Conservation (phyloP, 2,888 invertebrate species). For the Microdon myrmicae region DNA sequence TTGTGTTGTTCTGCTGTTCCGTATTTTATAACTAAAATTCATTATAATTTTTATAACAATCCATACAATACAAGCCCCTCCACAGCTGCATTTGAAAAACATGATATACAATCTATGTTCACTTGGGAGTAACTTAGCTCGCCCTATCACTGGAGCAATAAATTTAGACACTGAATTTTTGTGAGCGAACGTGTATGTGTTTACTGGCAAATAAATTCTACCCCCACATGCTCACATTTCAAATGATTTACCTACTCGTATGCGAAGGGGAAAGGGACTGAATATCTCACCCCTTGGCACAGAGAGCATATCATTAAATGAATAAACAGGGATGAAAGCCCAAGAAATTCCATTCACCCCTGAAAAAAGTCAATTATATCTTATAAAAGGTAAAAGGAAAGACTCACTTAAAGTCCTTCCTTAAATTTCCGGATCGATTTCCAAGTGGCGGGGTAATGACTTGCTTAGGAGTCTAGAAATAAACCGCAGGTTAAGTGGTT, state of each 20-base stretch:
- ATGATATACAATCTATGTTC: constrained; percentile 7
- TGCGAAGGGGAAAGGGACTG: no score
- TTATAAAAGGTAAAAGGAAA: no score
- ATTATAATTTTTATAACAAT: constrained; percentile 51
- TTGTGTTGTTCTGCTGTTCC: constrained; percentile 30
- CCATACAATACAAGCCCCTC: constrained; percentile 21
- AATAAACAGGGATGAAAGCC: no score
- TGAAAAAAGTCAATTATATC: no score
- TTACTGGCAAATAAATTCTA: constrained; percentile 25
- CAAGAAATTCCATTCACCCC: no score
- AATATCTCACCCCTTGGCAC: no score
- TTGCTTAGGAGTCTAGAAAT: no score
- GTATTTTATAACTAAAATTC: constrained; percentile 49
- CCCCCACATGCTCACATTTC: constrained; percentile 48
- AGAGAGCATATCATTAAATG: no score
- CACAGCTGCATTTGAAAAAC: background rate
- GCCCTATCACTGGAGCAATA: constrained; percentile 47
- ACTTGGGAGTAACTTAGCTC: constrained; percentile 35
- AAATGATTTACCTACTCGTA: constrained; percentile 26
- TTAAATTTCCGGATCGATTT: no score
- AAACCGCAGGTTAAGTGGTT: no score
- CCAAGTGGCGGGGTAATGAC: no score
- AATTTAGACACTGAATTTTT: constrained; percentile 26
- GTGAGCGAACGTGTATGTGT: background rate
- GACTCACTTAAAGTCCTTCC: no score